Evolutionary conservation across 2,888 invertebrate genomes (phyloP).

Genomic region (Cyclophora albipunctata): DNA sequence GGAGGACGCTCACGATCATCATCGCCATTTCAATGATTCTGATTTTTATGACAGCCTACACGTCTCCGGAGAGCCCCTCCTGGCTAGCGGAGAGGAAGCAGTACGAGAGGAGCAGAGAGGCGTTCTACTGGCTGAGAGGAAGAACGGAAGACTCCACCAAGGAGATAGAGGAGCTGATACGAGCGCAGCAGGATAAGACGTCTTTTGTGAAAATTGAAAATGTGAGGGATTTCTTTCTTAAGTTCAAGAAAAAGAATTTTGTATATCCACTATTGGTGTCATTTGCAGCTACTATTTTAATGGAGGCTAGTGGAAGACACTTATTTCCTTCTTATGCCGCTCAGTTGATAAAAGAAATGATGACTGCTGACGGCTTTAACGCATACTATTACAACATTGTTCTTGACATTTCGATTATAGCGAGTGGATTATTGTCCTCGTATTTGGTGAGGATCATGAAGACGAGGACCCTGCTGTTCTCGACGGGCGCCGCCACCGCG

Average conservation of each 20-base stretch:
- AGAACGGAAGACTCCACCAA: slow-evolving; percentile 40
- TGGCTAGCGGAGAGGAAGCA: slow-evolving; percentile 20
- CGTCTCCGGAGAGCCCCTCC: slow-evolving; percentile 29
- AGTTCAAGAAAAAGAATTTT: slow-evolving; percentile 41
- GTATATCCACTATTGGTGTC: slow-evolving; percentile 38
- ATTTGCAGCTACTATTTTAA: slow-evolving; percentile 26
- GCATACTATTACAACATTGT: slow-evolving; percentile 40
- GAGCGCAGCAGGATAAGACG: slow-evolving; percentile 21
- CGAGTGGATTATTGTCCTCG: slow-evolving; percentile 36
- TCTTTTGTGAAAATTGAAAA: slow-evolving; percentile 11
- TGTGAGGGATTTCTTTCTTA: slow-evolving; percentile 24
- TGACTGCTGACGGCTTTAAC: slow-evolving; percentile 26
- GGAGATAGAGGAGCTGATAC: slow-evolving; percentile 37
- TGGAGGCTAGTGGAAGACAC: slow-evolving; percentile 46
- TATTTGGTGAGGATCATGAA: slow-evolving; percentile 40
- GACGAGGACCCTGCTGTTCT: slow-evolving; percentile 40
- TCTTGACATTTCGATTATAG: slow-evolving; percentile 40
- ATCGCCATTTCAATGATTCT: slow-evolving; percentile 17
- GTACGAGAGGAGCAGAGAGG: slow-evolving; percentile 14
- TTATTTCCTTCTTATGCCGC: slow-evolving; percentile 45
- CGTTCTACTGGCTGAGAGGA: slow-evolving; percentile 68
- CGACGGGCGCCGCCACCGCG: slow-evolving; percentile 37
- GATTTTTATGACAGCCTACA: slow-evolving; percentile 14
- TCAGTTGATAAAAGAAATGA: slow-evolving; percentile 41
- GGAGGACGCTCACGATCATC: slow-evolving; percentile 26